phyloP scores from a whole-genome alignment of 2,888 invertebrate species.

The Cheilosia grossa region DNA sequence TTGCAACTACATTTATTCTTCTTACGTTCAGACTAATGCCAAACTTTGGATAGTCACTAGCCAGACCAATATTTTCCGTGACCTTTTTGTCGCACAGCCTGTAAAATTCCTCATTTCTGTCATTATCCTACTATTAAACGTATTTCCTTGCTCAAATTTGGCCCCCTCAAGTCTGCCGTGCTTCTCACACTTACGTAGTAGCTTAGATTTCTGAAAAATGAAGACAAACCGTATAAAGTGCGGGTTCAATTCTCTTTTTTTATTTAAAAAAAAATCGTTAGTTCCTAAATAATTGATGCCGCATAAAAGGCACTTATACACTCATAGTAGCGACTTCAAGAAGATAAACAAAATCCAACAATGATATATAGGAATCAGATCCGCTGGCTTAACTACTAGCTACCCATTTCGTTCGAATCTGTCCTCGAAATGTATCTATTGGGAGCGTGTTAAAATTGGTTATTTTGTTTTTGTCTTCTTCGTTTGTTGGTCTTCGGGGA shows the following conservation, averaged over 20 bases:
- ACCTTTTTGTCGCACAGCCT: neutral
- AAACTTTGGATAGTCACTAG: no score
- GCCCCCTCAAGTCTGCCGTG: neutral
- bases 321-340: slow-evolving; percentile 5
- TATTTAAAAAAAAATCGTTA: slow-evolving; percentile 26
- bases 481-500: slow-evolving; percentile 5
- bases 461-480: neutral
- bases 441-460: slow-evolving; percentile 17
- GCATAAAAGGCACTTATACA: slow-evolving; percentile 28
- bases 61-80: no score
- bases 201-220: slow-evolving; percentile 22
- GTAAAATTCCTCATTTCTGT: neutral
- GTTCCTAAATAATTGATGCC: slow-evolving; percentile 58
- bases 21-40: no score
- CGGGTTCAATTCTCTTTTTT: neutral
- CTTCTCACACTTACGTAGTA: neutral
- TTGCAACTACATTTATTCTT: no score
- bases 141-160: neutral
- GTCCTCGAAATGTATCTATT: slow-evolving; percentile 11
- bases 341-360: slow-evolving; percentile 45
- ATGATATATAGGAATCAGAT: slow-evolving; percentile 9
- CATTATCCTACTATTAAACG: neutral
- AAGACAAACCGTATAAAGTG: slow-evolving; percentile 19
- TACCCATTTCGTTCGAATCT: neutral
- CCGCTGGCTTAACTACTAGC: neutral